Conservation (phyloP, 2,888 invertebrate genomes). For the Caenorhabditis macrosperma region DNA sequence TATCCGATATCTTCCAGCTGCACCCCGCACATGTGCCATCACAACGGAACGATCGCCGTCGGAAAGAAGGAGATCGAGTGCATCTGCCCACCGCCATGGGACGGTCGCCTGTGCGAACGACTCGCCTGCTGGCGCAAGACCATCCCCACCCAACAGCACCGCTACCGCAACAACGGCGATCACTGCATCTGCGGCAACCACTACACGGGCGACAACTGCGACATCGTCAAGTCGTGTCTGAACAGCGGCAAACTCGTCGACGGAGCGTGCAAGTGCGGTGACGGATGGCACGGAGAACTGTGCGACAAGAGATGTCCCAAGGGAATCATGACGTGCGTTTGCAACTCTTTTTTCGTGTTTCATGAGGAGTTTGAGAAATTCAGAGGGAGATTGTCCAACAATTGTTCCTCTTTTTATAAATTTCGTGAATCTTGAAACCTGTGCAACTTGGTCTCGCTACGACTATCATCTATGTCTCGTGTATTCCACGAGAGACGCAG, state of each 20-base stretch:
- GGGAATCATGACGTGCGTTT: slow-evolving; percentile 73
- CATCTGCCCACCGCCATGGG: slow-evolving; percentile 78
- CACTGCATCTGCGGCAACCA: slow-evolving; percentile 74
- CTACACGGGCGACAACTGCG: slow-evolving; percentile 75
- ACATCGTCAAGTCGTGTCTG: slow-evolving; percentile 67
- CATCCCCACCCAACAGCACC: slow-evolving; percentile 50
- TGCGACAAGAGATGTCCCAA: slow-evolving; percentile 75
- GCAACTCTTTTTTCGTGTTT: too few relatives aligned
- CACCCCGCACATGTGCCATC: slow-evolving; percentile 74
- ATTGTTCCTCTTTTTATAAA: too few relatives aligned
- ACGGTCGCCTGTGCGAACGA: slow-evolving; percentile 76
- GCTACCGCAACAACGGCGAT: slow-evolving; percentile 67
- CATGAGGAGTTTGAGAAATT: too few relatives aligned
- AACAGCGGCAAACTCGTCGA: slow-evolving; percentile 72
- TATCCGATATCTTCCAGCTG: too few relatives aligned
- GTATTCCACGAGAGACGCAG: too few relatives aligned
- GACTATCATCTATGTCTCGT: too few relatives aligned
- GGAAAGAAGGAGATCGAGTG: slow-evolving; percentile 76
- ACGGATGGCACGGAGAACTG: slow-evolving; percentile 76
- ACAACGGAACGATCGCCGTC: slow-evolving; percentile 76
- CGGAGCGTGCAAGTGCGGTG: slow-evolving; percentile 73
- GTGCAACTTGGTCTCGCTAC: too few relatives aligned
- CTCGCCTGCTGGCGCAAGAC: slow-evolving; percentile 78
- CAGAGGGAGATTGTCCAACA: too few relatives aligned
- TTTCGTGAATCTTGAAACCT: too few relatives aligned